phyloP scores from a whole-genome alignment of 1,140 invertebrate genomes.

The Theocolax elegans region DNA sequence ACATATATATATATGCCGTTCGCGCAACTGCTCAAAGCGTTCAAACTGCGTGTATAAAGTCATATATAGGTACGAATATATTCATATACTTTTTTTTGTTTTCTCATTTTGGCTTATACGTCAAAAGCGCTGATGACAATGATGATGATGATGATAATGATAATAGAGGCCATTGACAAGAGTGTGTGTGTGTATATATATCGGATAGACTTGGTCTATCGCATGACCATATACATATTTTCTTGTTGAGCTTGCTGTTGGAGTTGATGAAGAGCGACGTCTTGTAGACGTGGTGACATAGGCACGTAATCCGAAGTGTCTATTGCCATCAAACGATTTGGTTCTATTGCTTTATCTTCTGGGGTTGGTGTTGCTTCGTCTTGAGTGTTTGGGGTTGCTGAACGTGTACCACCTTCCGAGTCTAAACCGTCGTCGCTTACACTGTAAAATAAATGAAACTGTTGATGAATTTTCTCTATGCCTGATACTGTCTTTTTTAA shows the following conservation, averaged over 20 bases:
- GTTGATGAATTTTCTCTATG: too few relatives aligned
- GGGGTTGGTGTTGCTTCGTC: slow-evolving; percentile 50
- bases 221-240: slow-evolving; percentile 63
- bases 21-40: slow-evolving; percentile 15
- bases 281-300: slow-evolving; percentile 60
- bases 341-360: slow-evolving; percentile 44
- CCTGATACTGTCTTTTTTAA: too few relatives aligned
- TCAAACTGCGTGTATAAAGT: neutral
- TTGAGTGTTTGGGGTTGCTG: slow-evolving; percentile 50
- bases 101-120: too few relatives aligned
- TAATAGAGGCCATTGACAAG: too few relatives aligned
- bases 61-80: neutral
- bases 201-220: slow-evolving; percentile 40
- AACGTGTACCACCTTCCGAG: slow-evolving; percentile 53
- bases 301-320: slow-evolving; percentile 61
- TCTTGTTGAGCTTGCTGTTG: slow-evolving; percentile 51
- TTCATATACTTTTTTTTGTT: neutral
- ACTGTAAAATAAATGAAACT: slow-evolving; percentile 35
- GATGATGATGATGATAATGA: too few relatives aligned
- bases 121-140: too few relatives aligned
- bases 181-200: too few relatives aligned
- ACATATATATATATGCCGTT: too few relatives aligned
- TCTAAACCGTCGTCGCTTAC: slow-evolving; percentile 55
- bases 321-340: slow-evolving; percentile 27
- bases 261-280: slow-evolving; percentile 47